Evolutionary conservation across 2,113 vertebrate species (phyloP), one percentile per base, ranked within the genome.

Genomic region (Antidorcas marsupialis): DNA sequence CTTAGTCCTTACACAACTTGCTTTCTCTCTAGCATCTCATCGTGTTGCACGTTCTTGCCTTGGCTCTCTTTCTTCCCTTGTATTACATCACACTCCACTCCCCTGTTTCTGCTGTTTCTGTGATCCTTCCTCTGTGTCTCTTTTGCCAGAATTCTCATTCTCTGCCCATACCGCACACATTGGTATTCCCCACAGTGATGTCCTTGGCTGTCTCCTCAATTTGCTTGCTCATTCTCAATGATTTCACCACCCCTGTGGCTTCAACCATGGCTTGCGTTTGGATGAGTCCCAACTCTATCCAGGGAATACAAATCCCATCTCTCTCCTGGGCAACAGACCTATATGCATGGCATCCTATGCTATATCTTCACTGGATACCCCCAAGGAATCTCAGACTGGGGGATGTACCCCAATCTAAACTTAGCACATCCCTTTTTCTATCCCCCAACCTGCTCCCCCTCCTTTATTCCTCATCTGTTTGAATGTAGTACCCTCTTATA

Each of bases 181-280:
- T 94, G 59, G 15, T 55, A 27, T 95, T 62, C 83, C 62, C 87
- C 19, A 0, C 28, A 30, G 28, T 81, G 52, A 25, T n/a, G 39
- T 87, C 59, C 93, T 52, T 71, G 67, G 89, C 82, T 74, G 60
- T 82, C 60, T 78, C 86, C 79, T 93, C 62, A 89, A 89, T 78
- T 55, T 83, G 28, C 28, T 28, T 78, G 13, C 17, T 92, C 55
- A 78, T 87, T 57, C n/a, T 74, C 21, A 86, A 74, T 95, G 94
- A 98, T 57, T 79, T 96, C 92, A 95, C 47, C 45, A 39, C 21
- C 33, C 27, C 33, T 86, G 86, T 93, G 85, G 64, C 39, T 93
- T 95, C 84, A 86, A 2, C 82, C 94, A 52, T 85, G 27, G 79
- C 52, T 95, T 87, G 28, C 76, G 39, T 36, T 82, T 97, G 83